A percentile compares a stretch with the other conserved stretches of the same genome.
Conservation (phyloP, 2,797 vertebrate species). For the Lutjanus campechanus region DNA sequence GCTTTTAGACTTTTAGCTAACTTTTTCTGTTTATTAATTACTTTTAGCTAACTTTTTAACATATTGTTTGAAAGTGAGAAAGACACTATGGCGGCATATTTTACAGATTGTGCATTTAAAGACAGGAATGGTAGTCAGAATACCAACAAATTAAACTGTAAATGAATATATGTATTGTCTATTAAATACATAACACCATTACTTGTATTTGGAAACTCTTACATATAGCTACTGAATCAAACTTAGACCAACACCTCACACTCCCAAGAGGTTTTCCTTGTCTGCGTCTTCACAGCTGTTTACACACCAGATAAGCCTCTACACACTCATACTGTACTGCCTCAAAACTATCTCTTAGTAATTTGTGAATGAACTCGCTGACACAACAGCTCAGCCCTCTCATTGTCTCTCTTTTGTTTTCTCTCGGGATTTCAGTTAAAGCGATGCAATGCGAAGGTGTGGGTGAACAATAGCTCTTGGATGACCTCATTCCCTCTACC, state of each 20-base stretch:
- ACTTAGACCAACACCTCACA: neutral
- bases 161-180: no score
- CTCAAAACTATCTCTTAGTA: constrained; percentile 15
- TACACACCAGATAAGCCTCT: neutral
- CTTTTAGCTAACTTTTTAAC: no score
- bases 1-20: no score
- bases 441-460: constrained; percentile 21
- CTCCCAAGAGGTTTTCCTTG: neutral
- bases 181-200: no score
- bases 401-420: constrained; percentile 33
- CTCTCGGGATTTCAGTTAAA: constrained; percentile 31
- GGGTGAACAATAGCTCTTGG: constrained; percentile 40
- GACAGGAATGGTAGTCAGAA: no score
- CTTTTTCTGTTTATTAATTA: no score
- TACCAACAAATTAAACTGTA: no score
- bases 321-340: constrained; percentile 18
- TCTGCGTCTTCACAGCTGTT: constrained; percentile 32
- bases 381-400: constrained; percentile 45
- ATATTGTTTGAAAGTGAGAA: no score
- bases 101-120: no score
- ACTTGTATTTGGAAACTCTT: no score
- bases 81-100: no score
- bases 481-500: constrained; percentile 55
- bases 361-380: constrained; percentile 70
- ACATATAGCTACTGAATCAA: neutral